phyloP scores from a whole-genome alignment of 1,140 invertebrate species.

The Drosophila mayri region DNA sequence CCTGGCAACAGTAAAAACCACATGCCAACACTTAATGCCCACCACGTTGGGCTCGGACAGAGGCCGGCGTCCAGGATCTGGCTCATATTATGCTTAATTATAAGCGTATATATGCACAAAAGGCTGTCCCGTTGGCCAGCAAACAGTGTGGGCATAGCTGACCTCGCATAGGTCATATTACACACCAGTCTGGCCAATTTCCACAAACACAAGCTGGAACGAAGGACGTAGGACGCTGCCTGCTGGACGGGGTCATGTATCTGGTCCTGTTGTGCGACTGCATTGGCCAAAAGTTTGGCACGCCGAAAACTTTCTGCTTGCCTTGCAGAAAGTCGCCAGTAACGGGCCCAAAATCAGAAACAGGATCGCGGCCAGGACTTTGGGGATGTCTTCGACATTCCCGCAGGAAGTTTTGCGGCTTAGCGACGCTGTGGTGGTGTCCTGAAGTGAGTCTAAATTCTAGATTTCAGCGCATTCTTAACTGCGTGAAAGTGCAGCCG shows the following conservation, averaged over 20 bases:
- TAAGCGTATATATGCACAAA: conserved; percentile 69
- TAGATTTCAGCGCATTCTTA: conserved; percentile 34
- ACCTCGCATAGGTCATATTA: conserved; percentile 45
- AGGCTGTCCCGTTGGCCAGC: conserved; percentile 38
- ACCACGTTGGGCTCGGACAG: conserved; percentile 47
- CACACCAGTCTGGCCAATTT: conserved; percentile 36
- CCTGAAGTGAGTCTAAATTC: not conserved
- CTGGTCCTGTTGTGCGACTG: conserved; percentile 35
- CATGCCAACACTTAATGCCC: conserved; percentile 78
- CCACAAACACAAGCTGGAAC: conserved; percentile 25
- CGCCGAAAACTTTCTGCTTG: conserved; percentile 63
- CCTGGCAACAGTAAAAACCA: conserved; percentile 57
- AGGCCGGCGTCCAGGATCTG: conserved; percentile 42
- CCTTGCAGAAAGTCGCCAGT: conserved; percentile 51
- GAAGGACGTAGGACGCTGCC: not conserved
- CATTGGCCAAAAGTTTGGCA: conserved; percentile 63
- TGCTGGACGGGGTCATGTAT: not conserved
- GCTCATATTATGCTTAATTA: conserved; percentile 74
- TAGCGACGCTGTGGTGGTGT: not conserved
- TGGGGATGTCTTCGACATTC: conserved; percentile 58
- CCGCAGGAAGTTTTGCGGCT: conserved; percentile 47
- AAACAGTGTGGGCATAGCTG: conserved; percentile 27
- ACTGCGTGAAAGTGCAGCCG: conserved; percentile 32
- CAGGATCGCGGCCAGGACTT: conserved; percentile 30
- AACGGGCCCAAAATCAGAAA: conserved; percentile 30